Conservation (phyloP, 2,113 vertebrate species). For the Ptilonorhynchus violaceus region DNA sequence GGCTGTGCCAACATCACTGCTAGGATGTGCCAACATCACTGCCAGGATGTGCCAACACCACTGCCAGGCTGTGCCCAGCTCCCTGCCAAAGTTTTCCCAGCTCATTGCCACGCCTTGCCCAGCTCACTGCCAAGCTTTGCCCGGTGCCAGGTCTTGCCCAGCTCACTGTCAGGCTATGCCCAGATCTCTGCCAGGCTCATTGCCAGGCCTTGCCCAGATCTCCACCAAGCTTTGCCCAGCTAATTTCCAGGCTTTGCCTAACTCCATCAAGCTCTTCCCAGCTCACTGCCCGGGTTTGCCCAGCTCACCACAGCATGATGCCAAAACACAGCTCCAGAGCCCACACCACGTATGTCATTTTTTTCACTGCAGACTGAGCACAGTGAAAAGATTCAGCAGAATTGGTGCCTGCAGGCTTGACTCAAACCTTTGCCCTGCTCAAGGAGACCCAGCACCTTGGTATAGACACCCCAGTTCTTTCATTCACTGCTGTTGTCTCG, state of each 20-base stretch:
- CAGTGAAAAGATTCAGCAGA: neutral
- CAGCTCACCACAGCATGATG: rapidly evolving
- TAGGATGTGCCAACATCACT: too few species aligned
- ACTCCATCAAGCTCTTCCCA: neutral
- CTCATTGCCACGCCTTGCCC: neutral
- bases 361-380: neutral
- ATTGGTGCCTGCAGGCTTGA: neutral
- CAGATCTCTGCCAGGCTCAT: neutral
- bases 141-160: neutral
- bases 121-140: neutral
- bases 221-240: neutral
- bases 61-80: neutral
- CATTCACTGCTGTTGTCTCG: neutral
- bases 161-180: neutral
- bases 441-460: neutral
- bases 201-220: neutral
- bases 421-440: neutral
- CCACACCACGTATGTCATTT: rapidly evolving
- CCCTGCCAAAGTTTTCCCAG: neutral
- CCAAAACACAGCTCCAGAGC: neutral
- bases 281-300: neutral
- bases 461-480: neutral
- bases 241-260: neutral
- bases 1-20: neutral
- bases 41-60: too few species aligned